These are phyloP conservation scores for Diprion similis DNA, from an alignment of 1,140 invertebrate species.

Conservation along the genomic window DNA sequence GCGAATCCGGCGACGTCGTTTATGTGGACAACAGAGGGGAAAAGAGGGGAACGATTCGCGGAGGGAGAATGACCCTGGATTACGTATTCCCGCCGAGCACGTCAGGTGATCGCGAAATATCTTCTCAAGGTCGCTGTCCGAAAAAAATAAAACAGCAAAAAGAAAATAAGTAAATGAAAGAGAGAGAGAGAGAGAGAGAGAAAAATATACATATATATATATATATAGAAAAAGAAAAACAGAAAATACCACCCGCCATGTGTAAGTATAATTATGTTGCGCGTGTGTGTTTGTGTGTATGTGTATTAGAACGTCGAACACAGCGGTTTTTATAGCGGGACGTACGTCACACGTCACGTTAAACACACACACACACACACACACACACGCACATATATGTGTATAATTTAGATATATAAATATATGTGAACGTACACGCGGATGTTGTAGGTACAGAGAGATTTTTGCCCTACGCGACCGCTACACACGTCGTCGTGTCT, in stretches of 20 bases:
- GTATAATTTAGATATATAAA: no score
- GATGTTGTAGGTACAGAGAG: no score
- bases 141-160: constrained; percentile 12
- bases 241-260: constrained; percentile 15
- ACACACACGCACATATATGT: no score
- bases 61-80: constrained; percentile 12
- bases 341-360: no score
- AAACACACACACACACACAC: no score
- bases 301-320: neutral
- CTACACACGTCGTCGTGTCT: no score
- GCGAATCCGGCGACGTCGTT: neutral
- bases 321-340: no score
- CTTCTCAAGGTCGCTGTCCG: constrained; percentile 15
- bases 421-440: no score
- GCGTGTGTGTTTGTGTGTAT: neutral
- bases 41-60: neutral
- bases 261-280: constrained; percentile 20
- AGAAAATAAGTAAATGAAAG: constrained; percentile 12
- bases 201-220: neutral
- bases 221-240: neutral
- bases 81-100: constrained; percentile 16
- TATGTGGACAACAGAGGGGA: neutral
- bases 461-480: no score
- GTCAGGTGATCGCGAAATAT: constrained; percentile 26
- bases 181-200: neutral